Base-by-base conservation (phyloP, 2,888 invertebrate species). In the Allolobophora icterica region DNA sequence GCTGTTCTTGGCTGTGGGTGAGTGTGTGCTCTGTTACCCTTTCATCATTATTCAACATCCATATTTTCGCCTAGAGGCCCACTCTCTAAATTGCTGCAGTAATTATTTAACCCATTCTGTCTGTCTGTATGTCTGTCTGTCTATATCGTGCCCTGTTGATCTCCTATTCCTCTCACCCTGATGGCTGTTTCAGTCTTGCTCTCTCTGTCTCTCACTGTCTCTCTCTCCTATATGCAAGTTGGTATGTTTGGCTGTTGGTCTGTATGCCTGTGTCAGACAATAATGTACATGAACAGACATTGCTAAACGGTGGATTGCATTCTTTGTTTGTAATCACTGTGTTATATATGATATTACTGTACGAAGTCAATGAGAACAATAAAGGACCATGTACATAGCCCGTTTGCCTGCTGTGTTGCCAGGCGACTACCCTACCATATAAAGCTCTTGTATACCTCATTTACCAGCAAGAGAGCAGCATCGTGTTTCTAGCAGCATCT, bases 51-150 rank as follows among this genome's bases (percentile, higher is more conserved):
- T 71, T 71, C 71, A 71, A 71, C 30, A 1, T n/a, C 71, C 15
- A 71, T 71, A 52, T n/a, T 8, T 71, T 71, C n/a, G 71, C 71
- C 71, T 71, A 71, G 71, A 71, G 71, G n/a, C 71, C 71, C 71
- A 71, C n/a, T 71, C 30, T 71, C 30, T 71, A 71, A 71, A 71
- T 71, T 71, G 71, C 71, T 71, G 4, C 30, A n/a, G 8, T 71
- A 71, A 71, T 71, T 71, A 71, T 71, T 71, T 71, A 71, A n/a
- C 71, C 71, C n/a, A 11, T n/a, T 71, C 71, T 71, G 30, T n/a
- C 30, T n/a, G n/a, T 71, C 6, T 71, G 71, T 71, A 8, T 71
- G 52, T 52, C 30, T 71, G 30, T 71, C n/a, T n/a, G 71, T 71
- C 11, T 30, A 11, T 71, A 2, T 58, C 58, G 17, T n/a, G n/a